These are phyloP conservation scores for Apodemia duryi DNA, from an alignment of 2,888 invertebrate species.

Conservation along the genomic window DNA sequence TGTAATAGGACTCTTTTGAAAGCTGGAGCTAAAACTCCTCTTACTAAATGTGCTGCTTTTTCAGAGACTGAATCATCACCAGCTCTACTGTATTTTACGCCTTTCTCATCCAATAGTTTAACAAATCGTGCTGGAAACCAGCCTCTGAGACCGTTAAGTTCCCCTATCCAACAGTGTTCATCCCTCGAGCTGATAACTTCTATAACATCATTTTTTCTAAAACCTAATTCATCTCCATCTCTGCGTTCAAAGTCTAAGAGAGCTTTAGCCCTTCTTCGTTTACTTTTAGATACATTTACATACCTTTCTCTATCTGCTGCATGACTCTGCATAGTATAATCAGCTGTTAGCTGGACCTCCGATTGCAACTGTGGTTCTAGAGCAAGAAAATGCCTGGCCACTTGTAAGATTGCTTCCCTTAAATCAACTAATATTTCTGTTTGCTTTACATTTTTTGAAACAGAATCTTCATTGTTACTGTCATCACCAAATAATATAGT, in stretches of 20 bases:
- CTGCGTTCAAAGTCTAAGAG: constrained; percentile 97
- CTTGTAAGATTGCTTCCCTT: constrained; percentile 94
- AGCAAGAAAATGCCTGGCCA: constrained; percentile 95
- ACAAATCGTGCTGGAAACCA: constrained; percentile 99
- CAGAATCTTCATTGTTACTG: constrained; percentile 87
- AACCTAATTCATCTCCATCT: constrained; percentile 98
- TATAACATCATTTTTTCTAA: constrained; percentile 98
- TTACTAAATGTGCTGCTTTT: constrained; percentile 96
- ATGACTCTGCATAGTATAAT: constrained; percentile 97
- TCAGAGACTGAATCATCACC: constrained; percentile 99
- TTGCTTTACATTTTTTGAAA: constrained; percentile 98
- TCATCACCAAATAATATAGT: constrained; percentile 91
- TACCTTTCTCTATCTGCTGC: constrained; percentile 96
- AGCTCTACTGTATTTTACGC: constrained; percentile 88
- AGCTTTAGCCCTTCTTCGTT: constrained; percentile 95
- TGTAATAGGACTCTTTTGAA: constrained; percentile 96
- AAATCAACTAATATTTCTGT: constrained; percentile 99
- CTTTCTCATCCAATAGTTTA: constrained; percentile 93
- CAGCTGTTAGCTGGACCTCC: constrained; percentile 90
- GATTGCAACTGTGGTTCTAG: constrained; percentile 92
- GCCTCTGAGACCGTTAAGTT: constrained; percentile 94
- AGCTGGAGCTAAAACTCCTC: constrained; percentile 95
- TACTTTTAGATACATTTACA: constrained; percentile 93
- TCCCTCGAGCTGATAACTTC: constrained; percentile 98
- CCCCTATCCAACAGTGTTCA: constrained; percentile 99